Evolutionary conservation across 2,888 invertebrate species (phyloP), one percentile per base, ranked within the genome.

Genomic region (Andrena praecox): DNA sequence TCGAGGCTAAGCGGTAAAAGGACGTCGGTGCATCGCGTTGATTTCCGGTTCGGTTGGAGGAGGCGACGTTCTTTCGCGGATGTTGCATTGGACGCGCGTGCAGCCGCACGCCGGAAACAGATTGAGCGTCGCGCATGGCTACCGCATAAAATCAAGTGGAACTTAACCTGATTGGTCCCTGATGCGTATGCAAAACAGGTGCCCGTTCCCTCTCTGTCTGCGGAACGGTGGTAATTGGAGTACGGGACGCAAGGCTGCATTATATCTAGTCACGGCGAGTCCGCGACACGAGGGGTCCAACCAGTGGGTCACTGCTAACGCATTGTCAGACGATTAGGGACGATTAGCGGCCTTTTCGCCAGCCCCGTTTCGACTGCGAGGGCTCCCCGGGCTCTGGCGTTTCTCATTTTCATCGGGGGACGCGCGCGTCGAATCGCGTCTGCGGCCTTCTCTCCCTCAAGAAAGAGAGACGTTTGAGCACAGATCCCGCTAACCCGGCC

Each of bases 131-230:
- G 85, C 85, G 74, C 87, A 89, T 86, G 85, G 87, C 84, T 87
- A 87, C 66, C 77, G 81, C 87, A 84, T 87, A 82, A 84, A 88
- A 90, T 88, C 87, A 91, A 91, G 90, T 92, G 90, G 91, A 90
- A 91, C 90, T 90, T 87, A 91, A 89, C 88, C 85, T 85, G 91
- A 93, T 92, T 92, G 92, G 89, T 90, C 90, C 88, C 92, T 90
- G 91, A 92, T 91, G 91, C 88, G 91, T 90, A 93, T 93, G 93
- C 91, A 92, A 93, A 93, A 89, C 92, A 91, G 91, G 91, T 93
- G 90, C 89, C 85, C 74, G 84, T 82, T 89, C 86, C 85, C 86
- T 88, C 86, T 88, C 87, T 60, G 85, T 86, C 86, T 87, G 78
- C 82, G 80, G 85, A 82, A 83, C 87, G 77, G 73, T 80, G 82